Percentiles rank a stretch among this genome's conserved stretches.
phyloP scores from a whole-genome alignment of 2,888 invertebrate species.

The Drosophila robusta region DNA sequence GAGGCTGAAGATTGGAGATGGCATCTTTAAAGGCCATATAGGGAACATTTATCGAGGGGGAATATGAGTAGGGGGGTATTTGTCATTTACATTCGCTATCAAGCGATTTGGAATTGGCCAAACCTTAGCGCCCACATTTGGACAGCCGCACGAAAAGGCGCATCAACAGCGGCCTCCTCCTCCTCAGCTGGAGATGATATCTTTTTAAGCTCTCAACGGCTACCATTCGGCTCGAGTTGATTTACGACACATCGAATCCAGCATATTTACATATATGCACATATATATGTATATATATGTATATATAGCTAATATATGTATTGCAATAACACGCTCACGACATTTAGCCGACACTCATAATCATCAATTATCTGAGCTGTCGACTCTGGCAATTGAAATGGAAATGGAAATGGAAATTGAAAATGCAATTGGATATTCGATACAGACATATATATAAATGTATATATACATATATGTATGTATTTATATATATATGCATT shows the following conservation, averaged over 20 bases:
- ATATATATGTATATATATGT: neutral
- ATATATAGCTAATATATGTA: slow-evolving; percentile 20
- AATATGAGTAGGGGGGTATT: slow-evolving; percentile 1
- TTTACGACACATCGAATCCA: slow-evolving; percentile 44
- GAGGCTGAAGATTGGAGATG: slow-evolving; percentile 57
- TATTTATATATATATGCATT: slow-evolving; percentile 16
- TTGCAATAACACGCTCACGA: slow-evolving; percentile 58
- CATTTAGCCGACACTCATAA: slow-evolving; percentile 69
- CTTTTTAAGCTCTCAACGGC: slow-evolving; percentile 32
- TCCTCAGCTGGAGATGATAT: slow-evolving; percentile 40
- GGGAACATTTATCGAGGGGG: slow-evolving; percentile 24
- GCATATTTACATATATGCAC: slow-evolving; percentile 6
- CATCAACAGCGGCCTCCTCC: neutral
- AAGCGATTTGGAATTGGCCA: slow-evolving; percentile 58
- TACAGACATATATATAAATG: neutral
- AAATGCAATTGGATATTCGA: slow-evolving; percentile 21
- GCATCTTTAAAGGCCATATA: slow-evolving; percentile 51
- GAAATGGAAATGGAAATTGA: slow-evolving; percentile 37
- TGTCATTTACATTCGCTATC: slow-evolving; percentile 56
- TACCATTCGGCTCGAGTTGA: slow-evolving; percentile 45
- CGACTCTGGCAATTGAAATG: slow-evolving; percentile 53
- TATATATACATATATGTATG: slow-evolving; percentile 7
- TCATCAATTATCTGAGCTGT: slow-evolving; percentile 75
- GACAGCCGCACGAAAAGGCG: slow-evolving; percentile 36
- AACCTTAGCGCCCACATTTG: slow-evolving; percentile 62